Evolutionary conservation across 2,797 vertebrate genomes (phyloP).

Genomic region (Protosalanx chinensis): DNA sequence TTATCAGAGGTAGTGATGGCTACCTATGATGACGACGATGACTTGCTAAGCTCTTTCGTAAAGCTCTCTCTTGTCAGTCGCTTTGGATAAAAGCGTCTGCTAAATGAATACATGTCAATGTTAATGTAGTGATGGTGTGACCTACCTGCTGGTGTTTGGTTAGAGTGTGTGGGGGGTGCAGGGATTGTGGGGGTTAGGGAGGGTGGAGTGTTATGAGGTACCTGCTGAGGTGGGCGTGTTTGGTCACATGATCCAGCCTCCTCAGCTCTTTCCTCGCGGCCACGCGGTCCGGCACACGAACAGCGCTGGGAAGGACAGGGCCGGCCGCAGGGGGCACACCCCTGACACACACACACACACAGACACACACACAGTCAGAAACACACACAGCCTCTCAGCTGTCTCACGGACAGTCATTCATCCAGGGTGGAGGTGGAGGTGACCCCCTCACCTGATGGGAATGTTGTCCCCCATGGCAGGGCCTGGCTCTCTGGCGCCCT

Average conservation of each 20-base stretch:
- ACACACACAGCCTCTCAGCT: not conserved
- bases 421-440: not conserved
- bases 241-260: conserved; percentile 80
- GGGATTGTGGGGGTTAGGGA: too few species aligned
- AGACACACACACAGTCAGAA: not conserved
- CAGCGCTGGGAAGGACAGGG: conserved; percentile 71
- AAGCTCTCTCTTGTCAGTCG: too few species aligned
- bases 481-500: conserved; percentile 43
- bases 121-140: too few species aligned
- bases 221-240: conserved; percentile 62
- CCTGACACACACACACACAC: conserved; percentile 33
- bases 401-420: not conserved
- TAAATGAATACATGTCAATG: too few species aligned
- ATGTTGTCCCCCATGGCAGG: conserved; percentile 43
- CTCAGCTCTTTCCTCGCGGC: conserved; percentile 80
- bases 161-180: too few species aligned
- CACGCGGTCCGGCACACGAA: conserved; percentile 68
- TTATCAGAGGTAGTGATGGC: too few species aligned
- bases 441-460: conserved; percentile 47
- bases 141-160: too few species aligned
- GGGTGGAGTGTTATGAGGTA: conserved; percentile 15
- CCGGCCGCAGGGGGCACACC: conserved; percentile 61
- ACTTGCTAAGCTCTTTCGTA: too few species aligned
- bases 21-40: too few species aligned
- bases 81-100: too few species aligned